A percentile compares a stretch with the other conserved stretches of the same genome.
Evolutionary conservation across 2,797 vertebrate genomes (phyloP).

Genomic region (Urophycis tenuis): DNA sequence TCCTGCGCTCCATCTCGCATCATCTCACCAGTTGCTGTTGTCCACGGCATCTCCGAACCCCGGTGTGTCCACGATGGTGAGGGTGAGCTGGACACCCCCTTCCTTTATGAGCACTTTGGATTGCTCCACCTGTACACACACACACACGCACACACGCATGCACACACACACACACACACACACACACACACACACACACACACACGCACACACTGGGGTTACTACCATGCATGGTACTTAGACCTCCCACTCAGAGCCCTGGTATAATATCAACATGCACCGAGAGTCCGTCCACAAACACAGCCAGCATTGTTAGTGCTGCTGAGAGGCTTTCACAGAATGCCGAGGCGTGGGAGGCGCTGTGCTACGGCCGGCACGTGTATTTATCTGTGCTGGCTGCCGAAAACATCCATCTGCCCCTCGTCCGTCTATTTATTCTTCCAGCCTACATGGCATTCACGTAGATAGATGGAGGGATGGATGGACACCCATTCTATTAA

Average conservation of each 20-base stretch:
- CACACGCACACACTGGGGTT: not conserved
- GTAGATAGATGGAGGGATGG: not conserved
- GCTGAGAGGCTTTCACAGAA: conserved; percentile 12
- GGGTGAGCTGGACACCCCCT: conserved; percentile 74
- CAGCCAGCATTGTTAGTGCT: not conserved
- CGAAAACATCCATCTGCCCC: not conserved
- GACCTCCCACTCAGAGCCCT: conserved; percentile 28
- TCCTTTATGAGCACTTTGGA: conserved; percentile 77
- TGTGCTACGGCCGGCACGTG: not conserved
- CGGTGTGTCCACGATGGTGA: conserved; percentile 76
- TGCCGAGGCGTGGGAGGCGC: conserved; percentile 2
- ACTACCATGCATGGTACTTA: conserved; percentile 16
- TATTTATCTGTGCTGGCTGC: not conserved
- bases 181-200: conserved; percentile 17
- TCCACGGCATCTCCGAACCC: conserved; percentile 78
- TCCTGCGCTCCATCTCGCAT: not conserved
- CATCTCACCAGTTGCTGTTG: conserved; percentile 75
- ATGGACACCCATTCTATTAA: not conserved
- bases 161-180: conserved; percentile 12
- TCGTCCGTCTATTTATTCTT: not conserved
- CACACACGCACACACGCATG: conserved; percentile 25
- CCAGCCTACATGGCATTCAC: not conserved
- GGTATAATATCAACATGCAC: conserved; percentile 3
- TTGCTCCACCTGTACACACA: conserved; percentile 68
- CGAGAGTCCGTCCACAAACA: conserved; percentile 26